Percentiles rank a stretch among this genome's conserved stretches.
phyloP scores from a whole-genome alignment of 2,113 vertebrate species.

The Ellobius talpinus region DNA sequence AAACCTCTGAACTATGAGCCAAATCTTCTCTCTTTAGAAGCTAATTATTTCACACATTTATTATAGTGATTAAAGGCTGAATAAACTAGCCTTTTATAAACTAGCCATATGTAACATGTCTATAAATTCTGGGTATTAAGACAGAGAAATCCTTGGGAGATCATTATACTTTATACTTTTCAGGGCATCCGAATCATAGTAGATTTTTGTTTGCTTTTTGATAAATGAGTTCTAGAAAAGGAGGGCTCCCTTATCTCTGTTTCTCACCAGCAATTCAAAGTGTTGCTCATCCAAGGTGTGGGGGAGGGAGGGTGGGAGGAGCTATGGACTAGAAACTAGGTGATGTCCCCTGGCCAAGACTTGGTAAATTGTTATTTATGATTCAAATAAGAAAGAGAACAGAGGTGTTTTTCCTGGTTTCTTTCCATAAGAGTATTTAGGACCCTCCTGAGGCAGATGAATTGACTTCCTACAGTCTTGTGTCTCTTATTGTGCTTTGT shows the following conservation, averaged over 20 bases:
- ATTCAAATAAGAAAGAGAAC: slow-evolving; percentile 33
- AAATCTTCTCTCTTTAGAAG: background rate
- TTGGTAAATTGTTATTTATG: background rate
- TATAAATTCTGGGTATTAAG: background rate
- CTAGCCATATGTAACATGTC: background rate
- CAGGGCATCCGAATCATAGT: background rate
- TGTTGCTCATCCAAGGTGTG: background rate
- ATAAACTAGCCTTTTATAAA: background rate
- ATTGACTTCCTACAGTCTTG: background rate
- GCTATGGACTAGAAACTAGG: background rate
- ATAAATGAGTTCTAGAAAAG: slow-evolving; percentile 40
- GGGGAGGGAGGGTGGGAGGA: background rate
- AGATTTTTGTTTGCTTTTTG: background rate
- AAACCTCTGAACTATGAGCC: background rate
- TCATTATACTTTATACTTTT: background rate
- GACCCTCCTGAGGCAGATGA: background rate
- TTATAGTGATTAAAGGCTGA: background rate
- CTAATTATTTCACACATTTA: background rate
- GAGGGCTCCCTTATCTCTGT: background rate
- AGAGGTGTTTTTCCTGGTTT: slow-evolving; percentile 18
- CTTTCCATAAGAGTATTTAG: background rate
- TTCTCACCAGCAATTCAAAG: slow-evolving; percentile 23
- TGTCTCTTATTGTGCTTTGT: slow-evolving; percentile 30
- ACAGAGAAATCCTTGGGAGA: background rate
- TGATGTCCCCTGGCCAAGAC: background rate